Evolutionary conservation across 35 echinoderm and acorn worm genomes (phyloP).

Genomic region (Eucidaris tribuloides): DNA sequence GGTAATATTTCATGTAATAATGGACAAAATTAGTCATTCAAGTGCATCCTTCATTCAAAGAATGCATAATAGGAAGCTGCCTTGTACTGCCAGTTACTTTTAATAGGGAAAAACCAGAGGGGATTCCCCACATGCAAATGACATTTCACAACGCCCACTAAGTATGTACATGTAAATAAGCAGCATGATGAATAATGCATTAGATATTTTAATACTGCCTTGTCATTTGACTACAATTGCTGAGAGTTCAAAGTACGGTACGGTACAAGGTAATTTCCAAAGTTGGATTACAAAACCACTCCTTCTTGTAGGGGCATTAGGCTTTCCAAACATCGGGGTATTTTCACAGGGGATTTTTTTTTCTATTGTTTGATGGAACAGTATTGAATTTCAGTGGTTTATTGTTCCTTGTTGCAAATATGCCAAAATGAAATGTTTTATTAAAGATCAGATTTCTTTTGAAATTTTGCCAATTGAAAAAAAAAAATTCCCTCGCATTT

Average conservation of each 20-base stretch:
- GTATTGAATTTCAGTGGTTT: no score
- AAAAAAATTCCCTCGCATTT: no score
- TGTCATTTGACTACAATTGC: slow-evolving; percentile 12
- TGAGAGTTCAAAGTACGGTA: not conserved
- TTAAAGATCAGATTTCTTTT: no score
- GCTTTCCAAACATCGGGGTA: slow-evolving; percentile 1
- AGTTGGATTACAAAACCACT: not conserved
- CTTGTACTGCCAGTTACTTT: not conserved
- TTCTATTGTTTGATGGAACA: not conserved
- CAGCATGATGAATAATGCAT: slow-evolving; percentile 15
- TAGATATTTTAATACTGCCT: not conserved
- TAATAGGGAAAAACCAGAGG: slow-evolving; percentile 14
- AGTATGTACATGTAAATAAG: no score
- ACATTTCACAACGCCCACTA: not conserved
- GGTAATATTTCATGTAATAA: no score
- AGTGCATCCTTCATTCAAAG: no score
- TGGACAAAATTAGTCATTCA: no score
- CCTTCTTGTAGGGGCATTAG: not conserved
- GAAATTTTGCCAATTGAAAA: no score
- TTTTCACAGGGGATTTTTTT: slow-evolving; percentile 43
- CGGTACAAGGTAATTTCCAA: not conserved
- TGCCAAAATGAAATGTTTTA: no score
- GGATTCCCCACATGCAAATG: slow-evolving; percentile 51
- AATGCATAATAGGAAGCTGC: no score
- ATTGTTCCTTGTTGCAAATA: no score